A percentile compares a stretch with the other conserved stretches of the same genome.
Evolutionary conservation across 2,888 invertebrate species (phyloP).

Genomic region (Arenicola marina): DNA sequence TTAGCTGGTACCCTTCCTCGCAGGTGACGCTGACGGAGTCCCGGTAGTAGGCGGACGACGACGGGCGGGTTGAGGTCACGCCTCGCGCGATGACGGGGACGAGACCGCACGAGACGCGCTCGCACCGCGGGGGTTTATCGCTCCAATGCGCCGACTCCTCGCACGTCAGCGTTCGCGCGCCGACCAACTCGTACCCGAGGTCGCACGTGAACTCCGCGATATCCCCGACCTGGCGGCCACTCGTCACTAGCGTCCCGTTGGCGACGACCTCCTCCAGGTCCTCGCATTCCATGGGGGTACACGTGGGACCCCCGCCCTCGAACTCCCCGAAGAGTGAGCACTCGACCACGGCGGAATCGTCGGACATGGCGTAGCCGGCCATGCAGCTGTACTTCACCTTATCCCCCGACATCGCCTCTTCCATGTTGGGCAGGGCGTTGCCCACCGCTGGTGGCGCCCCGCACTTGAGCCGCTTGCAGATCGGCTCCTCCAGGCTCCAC

Average conservation of each 20-base stretch:
- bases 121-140: slow-evolving; percentile 23
- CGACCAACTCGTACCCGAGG: slow-evolving; percentile 42
- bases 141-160: slow-evolving; percentile 17
- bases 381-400: too few species aligned
- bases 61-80: background rate
- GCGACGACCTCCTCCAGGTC: too few species aligned
- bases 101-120: slow-evolving; percentile 34
- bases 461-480: slow-evolving; percentile 35
- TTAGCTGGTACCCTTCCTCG: slow-evolving; percentile 21
- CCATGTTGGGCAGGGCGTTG: too few species aligned
- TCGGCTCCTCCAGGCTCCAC: slow-evolving; percentile 16
- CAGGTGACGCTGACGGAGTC: slow-evolving; percentile 32
- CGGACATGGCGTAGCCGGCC: too few species aligned
- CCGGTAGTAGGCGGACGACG: slow-evolving; percentile 21
- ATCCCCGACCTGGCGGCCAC: background rate
- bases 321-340: too few species aligned
- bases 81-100: slow-evolving; percentile 18
- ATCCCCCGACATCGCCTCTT: too few species aligned
- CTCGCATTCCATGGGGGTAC: too few species aligned
- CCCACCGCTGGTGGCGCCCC: slow-evolving; percentile 13
- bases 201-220: slow-evolving; percentile 37
- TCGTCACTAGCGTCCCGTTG: too few species aligned
- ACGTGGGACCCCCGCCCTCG: too few species aligned
- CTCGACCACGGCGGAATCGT: too few species aligned
- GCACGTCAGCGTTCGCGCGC: slow-evolving; percentile 14